A percentile compares a stretch with the other conserved stretches of the same genome.
Conservation (phyloP, 2,113 vertebrate genomes). For the Cavia aperea region DNA sequence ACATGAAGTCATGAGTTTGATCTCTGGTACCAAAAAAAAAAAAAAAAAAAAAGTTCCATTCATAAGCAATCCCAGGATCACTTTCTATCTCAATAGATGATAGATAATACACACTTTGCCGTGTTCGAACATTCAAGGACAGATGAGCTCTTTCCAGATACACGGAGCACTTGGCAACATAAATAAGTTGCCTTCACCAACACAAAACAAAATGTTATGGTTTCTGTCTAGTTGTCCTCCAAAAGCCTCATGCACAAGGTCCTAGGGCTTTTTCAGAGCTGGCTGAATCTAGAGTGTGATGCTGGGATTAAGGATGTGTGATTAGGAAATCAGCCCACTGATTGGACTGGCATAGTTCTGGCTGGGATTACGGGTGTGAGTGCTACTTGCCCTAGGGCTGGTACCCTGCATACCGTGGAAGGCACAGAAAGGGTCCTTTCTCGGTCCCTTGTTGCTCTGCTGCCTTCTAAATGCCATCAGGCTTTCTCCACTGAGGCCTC, state of each 20-base stretch:
- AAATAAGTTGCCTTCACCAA: not conserved
- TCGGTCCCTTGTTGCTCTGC: not conserved
- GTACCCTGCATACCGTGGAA: not conserved
- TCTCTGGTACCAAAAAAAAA: no score
- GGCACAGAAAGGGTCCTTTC: not conserved
- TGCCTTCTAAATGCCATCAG: not conserved
- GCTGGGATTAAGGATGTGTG: not conserved
- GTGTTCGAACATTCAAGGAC: not conserved
- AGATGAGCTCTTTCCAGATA: not conserved
- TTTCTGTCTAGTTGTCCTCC: not conserved
- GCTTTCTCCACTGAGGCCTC: not conserved
- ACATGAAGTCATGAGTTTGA: no score
- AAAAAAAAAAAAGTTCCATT: not conserved
- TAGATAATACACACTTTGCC: not conserved
- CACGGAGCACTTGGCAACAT: not conserved
- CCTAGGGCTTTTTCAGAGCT: not conserved
- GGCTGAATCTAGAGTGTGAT: not conserved
- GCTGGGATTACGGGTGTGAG: not conserved
- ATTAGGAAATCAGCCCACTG: not conserved
- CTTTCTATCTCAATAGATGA: not conserved
- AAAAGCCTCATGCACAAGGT: not conserved
- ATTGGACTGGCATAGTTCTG: not conserved
- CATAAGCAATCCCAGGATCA: not conserved
- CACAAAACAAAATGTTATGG: not conserved
- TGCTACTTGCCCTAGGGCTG: not conserved